Percentiles rank a stretch among this genome's conserved stretches.
phyloP scores from a whole-genome alignment of 2,797 vertebrate species.

The Iguana delicatissima region DNA sequence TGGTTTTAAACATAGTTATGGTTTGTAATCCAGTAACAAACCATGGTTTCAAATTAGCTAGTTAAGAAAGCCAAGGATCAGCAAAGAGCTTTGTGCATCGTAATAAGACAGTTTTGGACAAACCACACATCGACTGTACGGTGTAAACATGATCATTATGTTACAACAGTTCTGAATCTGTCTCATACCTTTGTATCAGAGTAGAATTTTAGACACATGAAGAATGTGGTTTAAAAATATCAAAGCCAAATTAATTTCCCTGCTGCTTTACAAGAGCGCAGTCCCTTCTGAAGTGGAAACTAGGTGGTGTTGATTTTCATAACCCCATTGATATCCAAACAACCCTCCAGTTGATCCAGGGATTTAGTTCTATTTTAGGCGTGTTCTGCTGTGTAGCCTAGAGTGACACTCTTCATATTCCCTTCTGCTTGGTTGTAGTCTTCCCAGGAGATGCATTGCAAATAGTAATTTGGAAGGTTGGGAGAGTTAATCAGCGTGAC shows the following conservation, averaged over 20 bases:
- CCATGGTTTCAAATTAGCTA: neutral
- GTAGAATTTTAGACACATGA: neutral
- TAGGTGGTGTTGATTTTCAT: too few relatives aligned
- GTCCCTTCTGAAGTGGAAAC: neutral
- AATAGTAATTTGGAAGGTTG: slow-evolving; percentile 33
- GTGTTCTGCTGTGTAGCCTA: neutral
- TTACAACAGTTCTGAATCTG: neutral
- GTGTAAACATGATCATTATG: neutral
- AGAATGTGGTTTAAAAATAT: neutral
- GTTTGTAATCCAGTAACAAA: neutral
- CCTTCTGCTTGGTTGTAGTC: neutral
- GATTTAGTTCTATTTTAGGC: neutral
- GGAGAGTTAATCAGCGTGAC: slow-evolving; percentile 24
- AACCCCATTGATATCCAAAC: neutral
- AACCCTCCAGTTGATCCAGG: neutral
- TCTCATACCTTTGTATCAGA: neutral
- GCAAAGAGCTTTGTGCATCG: neutral
- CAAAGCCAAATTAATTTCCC: neutral
- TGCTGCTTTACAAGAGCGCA: too few relatives aligned
- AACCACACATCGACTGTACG: neutral
- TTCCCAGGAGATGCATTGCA: slow-evolving; percentile 4
- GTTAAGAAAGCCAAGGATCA: neutral
- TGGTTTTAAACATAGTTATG: neutral
- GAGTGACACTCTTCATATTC: neutral
- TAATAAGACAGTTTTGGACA: neutral